A percentile compares a stretch with the other conserved stretches of the same genome.
These are phyloP conservation scores for Sepiola atlantica DNA, from an alignment of 2,888 invertebrate species.

Conservation along the genomic window DNA sequence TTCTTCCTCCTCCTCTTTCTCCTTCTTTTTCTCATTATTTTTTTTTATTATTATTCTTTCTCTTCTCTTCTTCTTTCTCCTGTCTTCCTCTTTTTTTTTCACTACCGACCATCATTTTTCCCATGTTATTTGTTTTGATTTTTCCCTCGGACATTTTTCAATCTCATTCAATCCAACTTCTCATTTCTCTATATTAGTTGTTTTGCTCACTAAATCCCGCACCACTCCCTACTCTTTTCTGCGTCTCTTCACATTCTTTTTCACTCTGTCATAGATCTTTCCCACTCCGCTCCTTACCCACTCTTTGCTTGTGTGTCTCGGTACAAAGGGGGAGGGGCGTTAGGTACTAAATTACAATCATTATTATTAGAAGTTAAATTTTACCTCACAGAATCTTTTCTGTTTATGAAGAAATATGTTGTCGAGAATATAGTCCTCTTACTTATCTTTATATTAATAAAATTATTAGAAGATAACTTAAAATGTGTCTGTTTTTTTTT, in stretches of 20 bases:
- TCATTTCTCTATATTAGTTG: neutral
- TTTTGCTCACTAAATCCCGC: neutral
- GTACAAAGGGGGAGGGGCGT: neutral
- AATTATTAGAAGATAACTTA: too few species aligned
- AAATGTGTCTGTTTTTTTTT: too few species aligned
- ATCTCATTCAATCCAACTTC: conserved; percentile 13
- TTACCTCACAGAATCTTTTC: too few species aligned
- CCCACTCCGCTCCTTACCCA: neutral
- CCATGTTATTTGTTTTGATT: neutral
- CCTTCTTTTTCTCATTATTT: neutral
- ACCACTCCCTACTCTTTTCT: neutral
- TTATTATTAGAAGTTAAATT: too few species aligned
- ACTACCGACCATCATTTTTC: neutral
- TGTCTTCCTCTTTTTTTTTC: neutral
- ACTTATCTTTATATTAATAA: too few species aligned
- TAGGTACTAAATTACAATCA: too few species aligned
- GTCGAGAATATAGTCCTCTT: too few species aligned
- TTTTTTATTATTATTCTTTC: neutral
- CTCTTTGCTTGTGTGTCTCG: neutral
- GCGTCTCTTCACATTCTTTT: neutral
- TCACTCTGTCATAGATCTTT: neutral
- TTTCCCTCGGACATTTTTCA: neutral
- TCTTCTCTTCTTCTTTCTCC: neutral
- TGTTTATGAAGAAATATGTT: too few species aligned
- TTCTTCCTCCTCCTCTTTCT: neutral